Evolutionary conservation across 2,113 vertebrate species (phyloP).

Genomic region (Crotalus tigris): DNA sequence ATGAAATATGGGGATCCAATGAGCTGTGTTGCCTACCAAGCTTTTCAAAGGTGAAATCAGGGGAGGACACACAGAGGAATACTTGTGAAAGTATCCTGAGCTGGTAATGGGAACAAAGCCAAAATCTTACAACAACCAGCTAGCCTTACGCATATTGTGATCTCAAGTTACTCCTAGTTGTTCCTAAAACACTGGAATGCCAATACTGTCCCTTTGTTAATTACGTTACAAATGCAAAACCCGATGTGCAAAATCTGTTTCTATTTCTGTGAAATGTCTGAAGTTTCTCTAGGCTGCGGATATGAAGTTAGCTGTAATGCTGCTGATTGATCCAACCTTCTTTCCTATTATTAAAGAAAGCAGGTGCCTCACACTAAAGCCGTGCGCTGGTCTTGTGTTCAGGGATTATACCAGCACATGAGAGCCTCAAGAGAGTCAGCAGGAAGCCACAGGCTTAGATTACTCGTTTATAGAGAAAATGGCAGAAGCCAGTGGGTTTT

Average conservation of each 20-base stretch:
- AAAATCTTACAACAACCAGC: background rate
- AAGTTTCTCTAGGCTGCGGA: background rate
- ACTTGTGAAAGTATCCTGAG: background rate
- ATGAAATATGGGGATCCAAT: background rate
- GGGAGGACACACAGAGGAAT: background rate
- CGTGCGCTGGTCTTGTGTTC: background rate
- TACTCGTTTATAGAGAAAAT: constrained; percentile 6
- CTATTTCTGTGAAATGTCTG: background rate
- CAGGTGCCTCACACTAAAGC: background rate
- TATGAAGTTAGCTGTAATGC: background rate
- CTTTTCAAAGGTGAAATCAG: background rate
- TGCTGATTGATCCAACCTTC: background rate
- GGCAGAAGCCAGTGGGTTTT: background rate
- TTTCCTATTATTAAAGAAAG: background rate
- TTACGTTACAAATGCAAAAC: background rate
- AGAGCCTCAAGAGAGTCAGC: constrained; percentile 18
- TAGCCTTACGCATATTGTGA: background rate
- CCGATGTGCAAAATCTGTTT: background rate
- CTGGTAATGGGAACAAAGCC: background rate
- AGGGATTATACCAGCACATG: background rate
- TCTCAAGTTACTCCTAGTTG: background rate
- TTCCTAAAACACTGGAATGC: background rate
- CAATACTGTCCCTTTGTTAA: background rate
- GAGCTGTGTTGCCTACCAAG: background rate
- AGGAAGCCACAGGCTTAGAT: background rate